Evolutionary conservation across 2,888 invertebrate genomes (phyloP), one percentile per base, ranked within the genome.

Genomic region (Abrostola tripartita): DNA sequence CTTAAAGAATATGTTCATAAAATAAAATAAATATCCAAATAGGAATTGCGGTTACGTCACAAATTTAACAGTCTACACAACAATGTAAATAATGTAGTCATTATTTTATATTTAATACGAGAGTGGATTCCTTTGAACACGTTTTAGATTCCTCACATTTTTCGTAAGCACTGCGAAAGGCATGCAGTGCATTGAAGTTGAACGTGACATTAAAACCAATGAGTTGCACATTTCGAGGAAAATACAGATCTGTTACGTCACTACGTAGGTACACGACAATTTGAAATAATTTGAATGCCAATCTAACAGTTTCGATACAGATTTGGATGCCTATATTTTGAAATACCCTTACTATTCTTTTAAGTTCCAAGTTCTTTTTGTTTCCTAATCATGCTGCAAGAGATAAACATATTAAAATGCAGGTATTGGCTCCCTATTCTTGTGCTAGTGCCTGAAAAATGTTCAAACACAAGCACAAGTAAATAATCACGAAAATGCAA

Each of bases 201-300:
- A 68, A 84, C 81, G 78, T 80, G 80, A 81, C 81, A 76, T 78
- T 72, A 75, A 68, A 70, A 66, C 10, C 66, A 66, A 72, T 74
- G 74, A 74, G 58, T 74, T 59, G 70, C 59, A 69, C 51, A 70
- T 74, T 72, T 59, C 68, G 63, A 78, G 74, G 49, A 72, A 71
- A 65, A 79, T 78, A 68, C 72, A 61, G 44, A 64, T 53, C 24
- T 5, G 59, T 70, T 62, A 65, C 71, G 75, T 67, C 62, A 71
- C 49, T 56, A 24, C 24, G 41, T 63, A 54, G 51, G 59, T 72
- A 52, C 41, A 55, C 35, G 54, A 40, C 61, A 66, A 24, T 24
- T 24, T 24, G 24, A 24, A 24, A 24, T 24, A 1, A 24, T 24
- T 24, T 24, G 24, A 24, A 24, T 24, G 24, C 24, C 24, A 24